Evolutionary conservation across 2,888 invertebrate species (phyloP), one percentile per base, ranked within the genome.

Genomic region (Sceliomorpha sp.): DNA sequence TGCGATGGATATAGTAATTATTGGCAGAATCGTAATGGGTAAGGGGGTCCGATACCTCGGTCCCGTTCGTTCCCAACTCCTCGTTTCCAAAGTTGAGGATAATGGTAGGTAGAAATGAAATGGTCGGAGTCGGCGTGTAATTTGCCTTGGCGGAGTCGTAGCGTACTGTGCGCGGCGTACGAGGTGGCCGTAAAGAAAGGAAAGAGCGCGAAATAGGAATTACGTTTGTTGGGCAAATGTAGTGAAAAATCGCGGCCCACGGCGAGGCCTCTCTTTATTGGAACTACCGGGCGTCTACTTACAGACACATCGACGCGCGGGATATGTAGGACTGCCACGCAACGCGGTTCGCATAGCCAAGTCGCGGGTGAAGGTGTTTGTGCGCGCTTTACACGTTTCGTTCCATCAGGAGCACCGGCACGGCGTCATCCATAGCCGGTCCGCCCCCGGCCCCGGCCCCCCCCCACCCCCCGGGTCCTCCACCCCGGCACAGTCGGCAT

Each of bases 231-330:
- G 74, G 76, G n/a, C 60, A 80, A 82, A 81, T 81, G 79, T 81
- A 79, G 74, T 76, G 80, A 81, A 80, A 81, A 81, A 83, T 82
- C 74, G 74, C 67, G 60, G 64, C 72, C 72, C n/a, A 29, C 56
- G 69, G 40, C 50, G 42, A 40, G 32, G 55, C 53, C n/a, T n/a
- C n/a, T 63, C 63, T 66, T 59, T 42, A 55, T 71, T 63, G 68
- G 70, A 72, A 70, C 34, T 58, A 53, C 37, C 37, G 36, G 37
- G 58, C n/a, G n/a, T n/a, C n/a, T n/a, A n/a, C n/a, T n/a, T n/a
- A n/a, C n/a, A n/a, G n/a, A n/a, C n/a, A 59, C 51, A 58, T 59
- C 27, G 67, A 56, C 60, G 59, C 47, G 50, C 60, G 55, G 24
- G 36, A 44, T 64, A 44, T 44, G 63, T 48, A 40, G 42, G 56